phyloP scores from a whole-genome alignment of 2,888 invertebrate genomes.

The Phyto melanocephala region DNA sequence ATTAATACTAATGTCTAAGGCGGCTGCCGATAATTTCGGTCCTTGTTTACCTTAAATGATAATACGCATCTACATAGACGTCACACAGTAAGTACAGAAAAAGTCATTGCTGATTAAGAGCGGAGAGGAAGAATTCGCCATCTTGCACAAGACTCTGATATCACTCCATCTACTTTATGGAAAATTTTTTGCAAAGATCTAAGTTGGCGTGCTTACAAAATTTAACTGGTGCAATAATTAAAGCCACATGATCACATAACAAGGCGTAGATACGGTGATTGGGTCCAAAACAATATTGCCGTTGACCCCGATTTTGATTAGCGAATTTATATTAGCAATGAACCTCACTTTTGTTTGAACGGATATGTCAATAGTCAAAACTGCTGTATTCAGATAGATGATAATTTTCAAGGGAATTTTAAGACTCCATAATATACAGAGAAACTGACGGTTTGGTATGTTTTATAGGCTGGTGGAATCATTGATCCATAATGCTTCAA shows the following conservation, averaged over 20 bases:
- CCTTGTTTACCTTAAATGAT: not conserved
- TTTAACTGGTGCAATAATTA: not conserved
- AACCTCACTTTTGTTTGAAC: too few relatives aligned
- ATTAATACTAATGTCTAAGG: too few relatives aligned
- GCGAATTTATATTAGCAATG: too few relatives aligned
- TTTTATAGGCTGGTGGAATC: too few relatives aligned
- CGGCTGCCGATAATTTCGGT: too few relatives aligned
- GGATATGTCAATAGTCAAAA: too few relatives aligned
- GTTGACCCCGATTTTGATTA: not conserved
- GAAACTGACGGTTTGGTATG: not conserved
- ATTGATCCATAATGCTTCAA: not conserved
- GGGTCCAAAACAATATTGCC: not conserved
- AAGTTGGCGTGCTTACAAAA: not conserved
- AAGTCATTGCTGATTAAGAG: constrained; percentile 4
- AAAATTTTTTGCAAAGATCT: not conserved
- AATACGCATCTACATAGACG: constrained; percentile 7
- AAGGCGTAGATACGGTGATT: not conserved
- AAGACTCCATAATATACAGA: not conserved
- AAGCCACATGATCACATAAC: not conserved
- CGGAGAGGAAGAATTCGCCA: not conserved
- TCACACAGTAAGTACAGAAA: not conserved
- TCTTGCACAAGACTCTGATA: not conserved
- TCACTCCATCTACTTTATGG: not conserved
- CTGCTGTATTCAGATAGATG: too few relatives aligned
- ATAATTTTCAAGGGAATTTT: not conserved